Evolutionary conservation across 1,140 invertebrate genomes (phyloP).

Genomic region (Sarcophaga peregrina): DNA sequence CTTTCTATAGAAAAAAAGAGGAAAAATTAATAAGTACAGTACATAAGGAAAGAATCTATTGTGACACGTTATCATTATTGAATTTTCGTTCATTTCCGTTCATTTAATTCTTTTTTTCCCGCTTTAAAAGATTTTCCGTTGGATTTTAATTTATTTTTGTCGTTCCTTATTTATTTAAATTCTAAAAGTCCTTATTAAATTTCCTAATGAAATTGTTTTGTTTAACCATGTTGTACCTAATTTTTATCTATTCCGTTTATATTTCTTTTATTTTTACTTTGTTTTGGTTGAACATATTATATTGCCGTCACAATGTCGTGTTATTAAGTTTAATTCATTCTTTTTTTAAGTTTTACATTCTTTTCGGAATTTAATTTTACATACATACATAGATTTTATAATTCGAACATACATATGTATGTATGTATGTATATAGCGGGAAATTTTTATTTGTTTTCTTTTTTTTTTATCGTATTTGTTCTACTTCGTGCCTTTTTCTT

Average conservation of each 20-base stretch:
- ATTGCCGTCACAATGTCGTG: constrained; percentile 30
- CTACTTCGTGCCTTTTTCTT: not conserved
- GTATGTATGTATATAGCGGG: not conserved
- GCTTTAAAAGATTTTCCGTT: too few relatives aligned
- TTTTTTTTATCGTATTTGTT: not conserved
- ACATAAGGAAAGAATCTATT: too few relatives aligned
- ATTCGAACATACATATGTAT: not conserved
- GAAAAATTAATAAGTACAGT: too few relatives aligned
- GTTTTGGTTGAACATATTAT: not conserved
- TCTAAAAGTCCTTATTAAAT: too few relatives aligned
- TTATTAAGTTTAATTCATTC: not conserved
- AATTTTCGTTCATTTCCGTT: too few relatives aligned
- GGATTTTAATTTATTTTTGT: too few relatives aligned
- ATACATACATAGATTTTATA: not conserved
- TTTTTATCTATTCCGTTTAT: constrained; percentile 23
- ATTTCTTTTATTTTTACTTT: constrained; percentile 3
- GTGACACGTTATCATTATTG: too few relatives aligned
- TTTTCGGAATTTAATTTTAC: constrained; percentile 27
- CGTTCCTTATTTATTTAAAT: too few relatives aligned
- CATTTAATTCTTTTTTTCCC: too few relatives aligned
- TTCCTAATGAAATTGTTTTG: too few relatives aligned
- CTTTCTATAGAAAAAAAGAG: too few relatives aligned
- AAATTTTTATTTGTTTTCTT: not conserved
- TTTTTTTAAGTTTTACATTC: not conserved
- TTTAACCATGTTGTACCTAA: constrained; percentile 28